Evolutionary conservation across 2,797 vertebrate species (phyloP).

Genomic region (Scolopax bukidnonensis): DNA sequence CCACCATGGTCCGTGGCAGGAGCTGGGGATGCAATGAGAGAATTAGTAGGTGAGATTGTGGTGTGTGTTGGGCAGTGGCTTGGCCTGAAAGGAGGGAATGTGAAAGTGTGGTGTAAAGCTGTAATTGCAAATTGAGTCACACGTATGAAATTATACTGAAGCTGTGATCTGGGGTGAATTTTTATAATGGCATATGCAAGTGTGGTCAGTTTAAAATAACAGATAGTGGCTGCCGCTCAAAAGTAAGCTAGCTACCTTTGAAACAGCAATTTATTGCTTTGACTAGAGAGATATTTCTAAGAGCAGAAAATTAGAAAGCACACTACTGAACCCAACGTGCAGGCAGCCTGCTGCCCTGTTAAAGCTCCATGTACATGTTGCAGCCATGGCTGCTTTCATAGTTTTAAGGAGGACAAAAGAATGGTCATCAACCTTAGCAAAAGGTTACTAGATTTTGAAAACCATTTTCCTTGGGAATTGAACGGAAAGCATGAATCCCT

Average conservation of each 20-base stretch:
- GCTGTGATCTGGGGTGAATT: background rate
- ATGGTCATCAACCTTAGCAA: background rate
- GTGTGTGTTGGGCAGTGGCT: background rate
- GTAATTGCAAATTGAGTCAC: slow-evolving; percentile 21
- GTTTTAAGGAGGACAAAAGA: background rate
- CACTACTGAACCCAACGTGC: background rate
- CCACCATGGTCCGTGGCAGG: accelerated
- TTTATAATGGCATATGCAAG: background rate
- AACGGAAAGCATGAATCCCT: background rate
- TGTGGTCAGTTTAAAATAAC: background rate
- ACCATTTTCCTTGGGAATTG: background rate
- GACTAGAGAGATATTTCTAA: background rate
- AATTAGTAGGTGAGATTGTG: background rate
- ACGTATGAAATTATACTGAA: background rate
- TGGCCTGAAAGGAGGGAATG: background rate
- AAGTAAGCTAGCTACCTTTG: background rate
- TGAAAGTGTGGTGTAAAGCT: slow-evolving; percentile 10
- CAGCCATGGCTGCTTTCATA: background rate
- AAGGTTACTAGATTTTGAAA: background rate
- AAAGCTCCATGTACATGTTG: background rate
- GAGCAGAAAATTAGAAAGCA: background rate
- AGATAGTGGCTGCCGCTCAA: background rate
- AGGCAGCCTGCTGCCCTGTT: background rate
- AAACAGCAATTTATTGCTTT: background rate
- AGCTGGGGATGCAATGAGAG: background rate